A percentile compares a stretch with the other conserved stretches of the same genome.
phyloP scores from a whole-genome alignment of 2,888 invertebrate genomes.

The Papilio elwesi region DNA sequence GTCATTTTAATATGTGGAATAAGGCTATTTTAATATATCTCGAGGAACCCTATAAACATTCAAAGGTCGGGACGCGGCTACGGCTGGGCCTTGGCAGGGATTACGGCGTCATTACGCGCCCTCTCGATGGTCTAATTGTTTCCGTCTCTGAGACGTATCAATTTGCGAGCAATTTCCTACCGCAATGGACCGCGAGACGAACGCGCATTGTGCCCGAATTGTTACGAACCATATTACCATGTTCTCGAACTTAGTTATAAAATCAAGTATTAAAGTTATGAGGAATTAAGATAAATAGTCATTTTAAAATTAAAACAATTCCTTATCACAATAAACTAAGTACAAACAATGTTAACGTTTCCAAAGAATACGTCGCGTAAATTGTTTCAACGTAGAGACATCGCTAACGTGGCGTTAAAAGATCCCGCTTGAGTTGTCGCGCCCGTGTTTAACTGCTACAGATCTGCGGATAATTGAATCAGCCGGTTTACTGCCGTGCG shows the following conservation, averaged over 20 bases:
- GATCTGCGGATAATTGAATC: constrained; percentile 36
- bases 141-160: constrained; percentile 65
- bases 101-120: constrained; percentile 59
- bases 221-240: constrained; percentile 22
- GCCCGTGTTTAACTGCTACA: constrained; percentile 29
- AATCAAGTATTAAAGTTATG: not conserved
- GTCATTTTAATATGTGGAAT: too few species aligned
- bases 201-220: constrained; percentile 30
- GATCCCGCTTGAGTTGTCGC: constrained; percentile 17
- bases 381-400: constrained; percentile 17
- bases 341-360: constrained; percentile 40
- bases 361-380: constrained; percentile 25
- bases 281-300: not conserved
- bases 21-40: not conserved
- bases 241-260: constrained; percentile 26
- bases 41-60: constrained; percentile 33
- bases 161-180: constrained; percentile 69
- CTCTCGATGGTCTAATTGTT: constrained; percentile 68
- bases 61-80: constrained; percentile 34
- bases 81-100: constrained; percentile 30
- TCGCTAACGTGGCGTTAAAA: constrained; percentile 29
- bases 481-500: constrained; percentile 15
- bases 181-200: constrained; percentile 35
- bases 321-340: not conserved
- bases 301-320: not conserved